These are phyloP conservation scores for Physocephala rufipes DNA, from an alignment of 2,888 invertebrate genomes.

Conservation along the genomic window DNA sequence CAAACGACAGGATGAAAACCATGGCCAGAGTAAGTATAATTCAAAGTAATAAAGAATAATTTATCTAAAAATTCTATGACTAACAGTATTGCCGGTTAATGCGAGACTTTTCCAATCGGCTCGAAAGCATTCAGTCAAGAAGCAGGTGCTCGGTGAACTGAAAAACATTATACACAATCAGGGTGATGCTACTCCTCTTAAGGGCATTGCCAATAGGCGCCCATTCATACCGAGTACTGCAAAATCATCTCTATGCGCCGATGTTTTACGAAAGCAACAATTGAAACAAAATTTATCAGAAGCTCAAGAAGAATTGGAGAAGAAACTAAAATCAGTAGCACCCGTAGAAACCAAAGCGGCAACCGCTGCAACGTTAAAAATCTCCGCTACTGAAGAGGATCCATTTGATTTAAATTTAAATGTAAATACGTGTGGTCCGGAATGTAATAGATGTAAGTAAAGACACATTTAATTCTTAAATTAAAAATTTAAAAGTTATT, in stretches of 20 bases:
- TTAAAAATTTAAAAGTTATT: not conserved
- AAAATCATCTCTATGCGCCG: conserved; percentile 18
- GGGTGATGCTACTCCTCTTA: conserved; percentile 43
- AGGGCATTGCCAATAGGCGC: conserved; percentile 26
- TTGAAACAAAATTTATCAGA: conserved; percentile 26
- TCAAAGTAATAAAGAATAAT: not conserved
- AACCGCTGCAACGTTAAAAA: conserved; percentile 1
- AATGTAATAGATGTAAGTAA: conserved; percentile 24
- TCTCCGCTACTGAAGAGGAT: not conserved
- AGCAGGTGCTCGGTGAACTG: conserved; percentile 48
- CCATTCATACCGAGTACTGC: not conserved
- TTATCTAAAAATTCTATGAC: not conserved
- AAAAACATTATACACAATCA: conserved; percentile 51
- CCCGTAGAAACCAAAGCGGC: conserved; percentile 3
- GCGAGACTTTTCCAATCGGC: conserved; percentile 22
- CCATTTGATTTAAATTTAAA: conserved; percentile 17
- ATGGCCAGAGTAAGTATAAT: conserved; percentile 15
- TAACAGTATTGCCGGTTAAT: conserved; percentile 14
- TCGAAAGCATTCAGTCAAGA: conserved; percentile 39
- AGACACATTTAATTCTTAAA: not conserved
- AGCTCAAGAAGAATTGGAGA: conserved; percentile 22
- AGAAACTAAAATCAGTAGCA: conserved; percentile 6
- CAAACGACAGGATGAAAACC: conserved; percentile 20
- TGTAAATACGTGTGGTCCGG: conserved; percentile 7
- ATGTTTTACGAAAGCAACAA: conserved; percentile 30